phyloP scores from a whole-genome alignment of 1,140 invertebrate species.

The Scaptomyza pallida region DNA sequence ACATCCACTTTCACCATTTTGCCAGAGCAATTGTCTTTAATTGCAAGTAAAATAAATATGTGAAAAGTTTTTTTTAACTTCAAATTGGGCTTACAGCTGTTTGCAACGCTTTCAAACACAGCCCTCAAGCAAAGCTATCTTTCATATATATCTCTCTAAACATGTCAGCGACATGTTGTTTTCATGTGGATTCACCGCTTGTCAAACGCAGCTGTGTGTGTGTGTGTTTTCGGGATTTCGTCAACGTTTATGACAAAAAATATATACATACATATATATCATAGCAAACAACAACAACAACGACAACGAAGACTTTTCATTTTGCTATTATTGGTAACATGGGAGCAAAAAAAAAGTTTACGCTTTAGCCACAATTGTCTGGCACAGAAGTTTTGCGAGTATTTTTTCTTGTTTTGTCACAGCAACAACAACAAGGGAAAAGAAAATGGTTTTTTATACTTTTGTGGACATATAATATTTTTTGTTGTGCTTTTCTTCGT shows the following conservation, averaged over 20 bases:
- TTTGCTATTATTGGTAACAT: slow-evolving; percentile 79
- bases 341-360: slow-evolving; percentile 69
- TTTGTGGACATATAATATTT: slow-evolving; percentile 17
- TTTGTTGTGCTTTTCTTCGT: slow-evolving; percentile 1
- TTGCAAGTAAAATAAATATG: slow-evolving; percentile 83
- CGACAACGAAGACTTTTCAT: slow-evolving; percentile 51
- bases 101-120: neutral
- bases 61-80: slow-evolving; percentile 72
- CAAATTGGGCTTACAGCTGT: slow-evolving; percentile 42
- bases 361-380: slow-evolving; percentile 68
- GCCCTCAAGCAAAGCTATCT: neutral
- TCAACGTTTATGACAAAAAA: slow-evolving; percentile 78
- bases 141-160: slow-evolving; percentile 21
- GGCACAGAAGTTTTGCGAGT: slow-evolving; percentile 71
- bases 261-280: no score
- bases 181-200: slow-evolving; percentile 74
- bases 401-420: slow-evolving; percentile 54
- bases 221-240: slow-evolving; percentile 59
- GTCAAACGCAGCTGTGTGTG: slow-evolving; percentile 57
- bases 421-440: slow-evolving; percentile 7
- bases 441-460: slow-evolving; percentile 41
- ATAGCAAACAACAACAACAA: slow-evolving; percentile 38
- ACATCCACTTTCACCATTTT: slow-evolving; percentile 22
- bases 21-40: slow-evolving; percentile 78
- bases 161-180: slow-evolving; percentile 78